Evolutionary conservation across 2,888 invertebrate genomes (phyloP).

Genomic region (Cephonodes hylas): DNA sequence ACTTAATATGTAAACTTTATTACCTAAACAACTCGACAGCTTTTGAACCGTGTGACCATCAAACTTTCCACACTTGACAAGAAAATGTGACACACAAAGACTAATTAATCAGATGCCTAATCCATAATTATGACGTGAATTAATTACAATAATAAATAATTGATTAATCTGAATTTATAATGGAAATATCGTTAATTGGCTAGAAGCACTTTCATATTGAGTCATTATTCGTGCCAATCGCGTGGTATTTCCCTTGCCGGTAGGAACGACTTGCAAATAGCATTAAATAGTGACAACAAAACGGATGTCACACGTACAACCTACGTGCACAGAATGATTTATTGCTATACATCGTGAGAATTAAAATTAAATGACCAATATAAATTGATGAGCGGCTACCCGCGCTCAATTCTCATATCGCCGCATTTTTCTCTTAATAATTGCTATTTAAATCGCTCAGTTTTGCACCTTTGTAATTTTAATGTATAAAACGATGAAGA

Average conservation of each 20-base stretch:
- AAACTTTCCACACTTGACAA: neutral
- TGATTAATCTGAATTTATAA: neutral
- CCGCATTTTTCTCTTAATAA: neutral
- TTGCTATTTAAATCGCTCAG: neutral
- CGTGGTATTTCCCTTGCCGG: slow-evolving; percentile 38
- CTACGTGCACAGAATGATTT: slow-evolving; percentile 39
- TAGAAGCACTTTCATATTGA: slow-evolving; percentile 29
- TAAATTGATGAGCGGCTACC: slow-evolving; percentile 17
- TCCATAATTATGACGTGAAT: neutral
- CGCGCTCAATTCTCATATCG: slow-evolving; percentile 10
- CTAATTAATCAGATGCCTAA: neutral
- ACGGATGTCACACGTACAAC: slow-evolving; percentile 31
- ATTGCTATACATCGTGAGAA: slow-evolving; percentile 41
- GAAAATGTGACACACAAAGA: neutral
- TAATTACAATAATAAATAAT: slow-evolving; percentile 1
- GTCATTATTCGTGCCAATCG: slow-evolving; percentile 26
- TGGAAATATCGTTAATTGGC: slow-evolving; percentile 5
- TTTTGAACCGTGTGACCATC: neutral
- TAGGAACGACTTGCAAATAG: slow-evolving; percentile 46
- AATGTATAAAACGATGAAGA: too few relatives aligned
- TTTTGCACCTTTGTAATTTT: too few relatives aligned
- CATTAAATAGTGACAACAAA: slow-evolving; percentile 43
- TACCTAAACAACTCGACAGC: neutral
- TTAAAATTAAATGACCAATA: slow-evolving; percentile 17
- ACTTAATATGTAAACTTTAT: too few relatives aligned